Evolutionary conservation across 2,113 vertebrate species (phyloP).

Genomic region (Ancistrus triradiatus): DNA sequence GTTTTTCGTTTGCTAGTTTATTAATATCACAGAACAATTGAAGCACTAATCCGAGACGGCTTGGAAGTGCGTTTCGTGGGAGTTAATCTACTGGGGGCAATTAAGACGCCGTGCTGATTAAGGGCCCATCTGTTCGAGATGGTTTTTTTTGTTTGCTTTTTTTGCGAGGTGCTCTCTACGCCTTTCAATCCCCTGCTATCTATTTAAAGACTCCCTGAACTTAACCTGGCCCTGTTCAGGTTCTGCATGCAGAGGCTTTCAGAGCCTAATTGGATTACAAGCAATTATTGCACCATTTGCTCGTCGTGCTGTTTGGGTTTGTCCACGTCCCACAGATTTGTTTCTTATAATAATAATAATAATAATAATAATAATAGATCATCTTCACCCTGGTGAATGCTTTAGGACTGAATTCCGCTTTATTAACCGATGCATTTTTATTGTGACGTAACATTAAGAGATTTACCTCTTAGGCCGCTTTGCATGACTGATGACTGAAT

Average conservation of each 20-base stretch:
- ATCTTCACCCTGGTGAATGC: too few species aligned
- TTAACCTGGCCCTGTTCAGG: slow-evolving; percentile 8
- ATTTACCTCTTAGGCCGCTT: too few species aligned
- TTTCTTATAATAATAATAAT: too few species aligned
- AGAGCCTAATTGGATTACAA: slow-evolving; percentile 32
- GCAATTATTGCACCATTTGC: slow-evolving; percentile 28
- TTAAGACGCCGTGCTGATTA: slow-evolving; percentile 55
- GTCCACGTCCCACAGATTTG: background rate
- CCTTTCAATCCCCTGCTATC: slow-evolving; percentile 41
- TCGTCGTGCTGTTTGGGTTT: background rate
- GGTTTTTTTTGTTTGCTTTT: too few species aligned
- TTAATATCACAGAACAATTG: slow-evolving; percentile 30
- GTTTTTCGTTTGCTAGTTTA: too few species aligned
- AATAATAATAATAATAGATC: too few species aligned
- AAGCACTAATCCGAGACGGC: slow-evolving; percentile 44
- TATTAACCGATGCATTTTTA: too few species aligned
- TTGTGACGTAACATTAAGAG: too few species aligned
- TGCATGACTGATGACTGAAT: too few species aligned
- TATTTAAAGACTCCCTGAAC: slow-evolving; percentile 46
- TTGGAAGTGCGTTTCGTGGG: slow-evolving; percentile 47
- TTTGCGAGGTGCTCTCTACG: slow-evolving; percentile 41
- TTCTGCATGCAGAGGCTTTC: slow-evolving; percentile 15
- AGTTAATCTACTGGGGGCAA: slow-evolving; percentile 61
- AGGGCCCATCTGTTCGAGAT: slow-evolving; percentile 53
- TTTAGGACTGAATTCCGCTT: too few species aligned